phyloP scores from a whole-genome alignment of 2,888 invertebrate species.

The Cerastis rubricosa region DNA sequence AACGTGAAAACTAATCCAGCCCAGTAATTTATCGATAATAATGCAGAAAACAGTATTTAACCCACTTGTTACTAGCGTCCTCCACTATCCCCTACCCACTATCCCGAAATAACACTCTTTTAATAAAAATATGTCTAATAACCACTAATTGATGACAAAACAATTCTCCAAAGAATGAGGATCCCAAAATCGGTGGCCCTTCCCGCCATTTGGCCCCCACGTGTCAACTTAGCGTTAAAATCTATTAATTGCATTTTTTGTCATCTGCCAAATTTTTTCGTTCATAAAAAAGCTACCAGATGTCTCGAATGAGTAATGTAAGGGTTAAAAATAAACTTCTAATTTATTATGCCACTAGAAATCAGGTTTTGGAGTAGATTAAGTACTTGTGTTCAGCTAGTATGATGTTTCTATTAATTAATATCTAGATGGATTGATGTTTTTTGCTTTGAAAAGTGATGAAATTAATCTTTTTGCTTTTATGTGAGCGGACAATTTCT shows the following conservation, averaged over 20 bases:
- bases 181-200: constrained; percentile 76
- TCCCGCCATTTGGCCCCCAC: constrained; percentile 85
- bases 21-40: background rate
- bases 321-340: constrained; percentile 77
- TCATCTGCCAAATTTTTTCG: constrained; percentile 76
- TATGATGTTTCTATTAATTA: constrained; percentile 21
- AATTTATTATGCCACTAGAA: constrained; percentile 62
- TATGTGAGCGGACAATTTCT: background rate
- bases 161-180: constrained; percentile 44
- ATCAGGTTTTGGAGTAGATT: constrained; percentile 42
- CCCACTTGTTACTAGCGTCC: background rate
- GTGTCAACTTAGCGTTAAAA: constrained; percentile 81
- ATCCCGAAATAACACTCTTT: background rate
- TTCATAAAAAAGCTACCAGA: constrained; percentile 64
- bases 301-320: constrained; percentile 74
- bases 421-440: background rate
- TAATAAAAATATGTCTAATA: background rate
- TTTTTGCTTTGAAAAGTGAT: constrained; percentile 18
- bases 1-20: background rate
- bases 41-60: background rate
- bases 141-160: constrained; percentile 7
- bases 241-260: constrained; percentile 84
- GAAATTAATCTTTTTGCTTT: background rate
- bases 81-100: background rate
- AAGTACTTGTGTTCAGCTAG: constrained; percentile 17